phyloP scores from a whole-genome alignment of 2,113 vertebrate species.

The Brienomyrus brachyistius region DNA sequence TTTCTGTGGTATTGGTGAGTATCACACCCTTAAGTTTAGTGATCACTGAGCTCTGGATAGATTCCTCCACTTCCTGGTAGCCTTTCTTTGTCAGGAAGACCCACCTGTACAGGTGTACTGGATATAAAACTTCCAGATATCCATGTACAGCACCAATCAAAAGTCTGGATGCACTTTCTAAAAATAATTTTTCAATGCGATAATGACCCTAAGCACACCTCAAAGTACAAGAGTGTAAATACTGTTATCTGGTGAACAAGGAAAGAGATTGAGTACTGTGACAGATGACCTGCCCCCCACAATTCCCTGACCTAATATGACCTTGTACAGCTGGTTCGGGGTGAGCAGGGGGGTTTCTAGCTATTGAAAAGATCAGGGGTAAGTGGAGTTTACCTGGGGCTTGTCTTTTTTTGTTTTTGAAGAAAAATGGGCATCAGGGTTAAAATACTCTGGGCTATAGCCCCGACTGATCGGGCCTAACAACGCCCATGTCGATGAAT shows the following conservation, averaged over 20 bases:
- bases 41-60: constrained; percentile 78
- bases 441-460: too few relatives aligned
- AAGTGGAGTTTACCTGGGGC: neutral
- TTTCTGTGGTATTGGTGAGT: constrained; percentile 72
- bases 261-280: neutral
- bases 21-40: constrained; percentile 86
- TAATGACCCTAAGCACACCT: neutral
- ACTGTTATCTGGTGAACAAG: neutral
- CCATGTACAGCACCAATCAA: neutral
- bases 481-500: too few relatives aligned
- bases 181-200: neutral
- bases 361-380: neutral
- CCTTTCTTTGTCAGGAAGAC: constrained; percentile 83
- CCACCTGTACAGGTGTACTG: constrained; percentile 63
- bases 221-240: neutral
- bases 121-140: neutral
- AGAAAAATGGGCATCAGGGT: too few relatives aligned
- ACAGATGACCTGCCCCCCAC: neutral
- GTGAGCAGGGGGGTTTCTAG: too few relatives aligned
- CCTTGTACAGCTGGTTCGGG: neutral
- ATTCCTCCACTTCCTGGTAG: constrained; percentile 80
- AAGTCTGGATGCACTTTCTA: neutral
- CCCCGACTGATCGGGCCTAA: too few relatives aligned
- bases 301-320: neutral
- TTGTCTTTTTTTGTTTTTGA: too few relatives aligned